A percentile compares a stretch with the other conserved stretches of the same genome.
These are phyloP conservation scores for Candidula unifasciata DNA, from an alignment of 2,888 invertebrate genomes.

Conservation along the genomic window DNA sequence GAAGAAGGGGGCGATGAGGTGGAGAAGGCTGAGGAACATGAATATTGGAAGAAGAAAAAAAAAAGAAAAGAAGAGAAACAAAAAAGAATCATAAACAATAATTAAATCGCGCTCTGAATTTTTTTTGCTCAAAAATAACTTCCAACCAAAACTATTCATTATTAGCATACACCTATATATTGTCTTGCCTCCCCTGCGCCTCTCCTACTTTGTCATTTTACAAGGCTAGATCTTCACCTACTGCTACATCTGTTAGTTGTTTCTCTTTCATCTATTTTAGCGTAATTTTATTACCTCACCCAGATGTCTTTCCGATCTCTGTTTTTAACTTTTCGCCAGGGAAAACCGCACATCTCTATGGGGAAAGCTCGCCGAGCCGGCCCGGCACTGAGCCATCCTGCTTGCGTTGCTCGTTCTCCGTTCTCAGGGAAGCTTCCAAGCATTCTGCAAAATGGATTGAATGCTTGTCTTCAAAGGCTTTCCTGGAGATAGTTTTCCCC, in stretches of 20 bases:
- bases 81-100: background rate
- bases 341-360: no score
- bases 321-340: conserved; percentile 6
- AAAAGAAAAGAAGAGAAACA: no score
- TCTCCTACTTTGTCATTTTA: background rate
- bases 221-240: background rate
- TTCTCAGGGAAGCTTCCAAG: conserved; percentile 14
- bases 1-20: background rate
- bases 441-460: conserved; percentile 40
- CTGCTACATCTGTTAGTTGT: conserved; percentile 21
- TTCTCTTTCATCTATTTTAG: conserved; percentile 47
- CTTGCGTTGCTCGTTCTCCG: background rate
- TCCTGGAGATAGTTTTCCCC: conserved; percentile 18
- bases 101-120: background rate
- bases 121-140: background rate
- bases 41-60: no score
- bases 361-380: conserved; percentile 17
- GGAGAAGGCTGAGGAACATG: no score
- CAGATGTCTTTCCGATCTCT: conserved; percentile 44
- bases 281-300: conserved; percentile 46
- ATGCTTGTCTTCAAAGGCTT: conserved; percentile 38
- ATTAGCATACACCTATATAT: background rate
- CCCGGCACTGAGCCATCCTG: conserved; percentile 1
- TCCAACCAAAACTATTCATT: background rate
- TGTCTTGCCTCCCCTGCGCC: background rate